Percentiles rank a stretch among this genome's conserved stretches.
Conservation (phyloP, 2,797 vertebrate genomes). For the Enteromius treurensis region DNA sequence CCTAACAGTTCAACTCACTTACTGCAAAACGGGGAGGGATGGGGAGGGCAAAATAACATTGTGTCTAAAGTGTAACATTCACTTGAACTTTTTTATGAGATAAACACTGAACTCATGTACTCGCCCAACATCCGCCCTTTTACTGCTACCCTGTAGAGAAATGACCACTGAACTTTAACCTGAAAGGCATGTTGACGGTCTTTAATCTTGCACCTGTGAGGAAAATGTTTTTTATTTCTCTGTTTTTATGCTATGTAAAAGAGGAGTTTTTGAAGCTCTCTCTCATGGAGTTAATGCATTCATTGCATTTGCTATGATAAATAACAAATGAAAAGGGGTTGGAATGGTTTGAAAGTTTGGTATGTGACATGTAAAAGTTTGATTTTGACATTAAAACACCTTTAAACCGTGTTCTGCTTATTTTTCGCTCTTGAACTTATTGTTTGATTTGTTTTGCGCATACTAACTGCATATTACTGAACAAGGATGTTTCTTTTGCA, state of each 20-base stretch:
- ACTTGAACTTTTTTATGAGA: constrained; percentile 56
- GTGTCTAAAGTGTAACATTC: constrained; percentile 51
- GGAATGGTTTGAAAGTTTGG: constrained; percentile 72
- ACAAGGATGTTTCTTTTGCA: constrained; percentile 3
- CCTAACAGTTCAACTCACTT: constrained; percentile 72
- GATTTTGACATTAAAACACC: constrained; percentile 82
- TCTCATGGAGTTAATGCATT: constrained; percentile 73
- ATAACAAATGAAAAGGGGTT: constrained; percentile 61
- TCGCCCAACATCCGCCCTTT: constrained; percentile 50
- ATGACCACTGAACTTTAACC: constrained; percentile 74
- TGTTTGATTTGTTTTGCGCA: background rate
- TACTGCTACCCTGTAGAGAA: constrained; percentile 74
- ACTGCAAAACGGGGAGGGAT: constrained; percentile 68
- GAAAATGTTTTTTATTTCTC: constrained; percentile 66
- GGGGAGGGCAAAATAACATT: constrained; percentile 52
- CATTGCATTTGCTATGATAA: constrained; percentile 79
- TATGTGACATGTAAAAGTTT: constrained; percentile 81
- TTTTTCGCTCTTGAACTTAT: background rate
- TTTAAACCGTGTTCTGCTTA: constrained; percentile 67
- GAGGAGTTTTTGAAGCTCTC: constrained; percentile 66
- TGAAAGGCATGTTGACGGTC: constrained; percentile 82
- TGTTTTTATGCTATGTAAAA: constrained; percentile 67
- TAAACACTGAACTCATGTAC: constrained; percentile 47
- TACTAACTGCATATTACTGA: background rate
- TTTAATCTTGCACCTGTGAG: constrained; percentile 79